Evolutionary conservation across 2,797 vertebrate genomes (phyloP), one percentile per base, ranked within the genome.

Genomic region (Pachyuromys duprasi): DNA sequence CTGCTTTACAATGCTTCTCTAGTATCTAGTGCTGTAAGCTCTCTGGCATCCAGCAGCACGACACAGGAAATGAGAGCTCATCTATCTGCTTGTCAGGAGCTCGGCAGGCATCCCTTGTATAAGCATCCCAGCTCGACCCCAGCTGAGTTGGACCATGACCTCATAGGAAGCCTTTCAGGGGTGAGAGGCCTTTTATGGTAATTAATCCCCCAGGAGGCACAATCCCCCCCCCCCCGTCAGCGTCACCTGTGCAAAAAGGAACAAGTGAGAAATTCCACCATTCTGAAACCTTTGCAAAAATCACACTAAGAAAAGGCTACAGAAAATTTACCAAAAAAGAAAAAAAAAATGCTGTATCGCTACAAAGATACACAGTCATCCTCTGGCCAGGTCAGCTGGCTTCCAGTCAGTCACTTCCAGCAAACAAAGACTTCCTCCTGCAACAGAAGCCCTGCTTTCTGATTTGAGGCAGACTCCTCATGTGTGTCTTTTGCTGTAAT

Each of bases 51-150:
- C 97, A 94, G 75, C 39, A 96, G 60, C 91, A 86, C 81, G 95
- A 97, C 67, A 93, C 14, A 8, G 84, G 91, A 96, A 98, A 97
- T 89, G 72, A 98, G 89, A 96, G 49, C 95, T 62, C 89, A 97
- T 97, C 96, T 96, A 96, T 98, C 96, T 97, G 93, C 90, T 75
- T 95, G 97, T 98, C 97, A 97, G 95, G 26, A 90, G 81, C 96
- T 92, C 88, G 75, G 90, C 90, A 93, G 97, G 95, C 84, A 94
- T 69, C 81, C 93, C 42, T 90, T 82, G 53, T 87, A 96, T 0
- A 81, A 97, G 81, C 92, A 96, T 97, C 90, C 65, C 86, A 49
- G 89, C 96, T 97, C 53, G 24, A 97, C 94, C 95, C 78, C 7
- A 90, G 86, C 94, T 95, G 76, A 97, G 74, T 96, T 96, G 96